Conservation (phyloP, 2,797 vertebrate genomes). For the Bovichtus diacanthus region DNA sequence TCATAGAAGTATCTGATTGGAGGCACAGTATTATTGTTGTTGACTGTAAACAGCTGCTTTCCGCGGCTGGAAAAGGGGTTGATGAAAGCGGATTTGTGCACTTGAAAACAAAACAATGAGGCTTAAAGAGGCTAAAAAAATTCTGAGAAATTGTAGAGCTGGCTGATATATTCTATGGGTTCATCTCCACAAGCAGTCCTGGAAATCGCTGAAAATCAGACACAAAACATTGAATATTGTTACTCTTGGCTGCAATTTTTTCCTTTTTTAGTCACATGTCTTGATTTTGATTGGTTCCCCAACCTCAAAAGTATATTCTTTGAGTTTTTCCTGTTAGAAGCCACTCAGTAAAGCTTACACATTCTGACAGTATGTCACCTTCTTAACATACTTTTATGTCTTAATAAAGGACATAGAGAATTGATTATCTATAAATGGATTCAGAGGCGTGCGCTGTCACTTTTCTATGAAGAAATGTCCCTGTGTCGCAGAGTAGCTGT, state of each 20-base stretch:
- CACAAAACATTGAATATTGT: not conserved
- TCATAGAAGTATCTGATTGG: no score
- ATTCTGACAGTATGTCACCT: not conserved
- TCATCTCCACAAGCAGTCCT: not conserved
- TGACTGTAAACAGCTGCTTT: not conserved
- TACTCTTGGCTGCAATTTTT: not conserved
- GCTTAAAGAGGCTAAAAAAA: not conserved
- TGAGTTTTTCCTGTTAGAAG: not conserved
- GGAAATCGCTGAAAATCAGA: not conserved
- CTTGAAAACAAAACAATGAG: not conserved
- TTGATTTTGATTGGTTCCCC: not conserved
- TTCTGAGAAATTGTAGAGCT: not conserved
- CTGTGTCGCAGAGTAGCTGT: slow-evolving; percentile 22
- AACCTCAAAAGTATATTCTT: not conserved
- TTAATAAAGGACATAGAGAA: not conserved
- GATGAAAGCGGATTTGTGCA: not conserved
- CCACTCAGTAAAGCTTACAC: not conserved
- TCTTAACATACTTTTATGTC: not conserved
- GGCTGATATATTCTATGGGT: not conserved
- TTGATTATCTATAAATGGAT: slow-evolving; percentile 5
- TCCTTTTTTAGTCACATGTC: not conserved
- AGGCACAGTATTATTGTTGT: no score
- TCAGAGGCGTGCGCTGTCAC: not conserved
- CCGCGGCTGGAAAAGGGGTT: not conserved
- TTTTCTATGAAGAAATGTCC: not conserved